A percentile compares a stretch with the other conserved stretches of the same genome.
phyloP scores from a whole-genome alignment of 2,797 vertebrate genomes.

The Notolepis coatsorum region DNA sequence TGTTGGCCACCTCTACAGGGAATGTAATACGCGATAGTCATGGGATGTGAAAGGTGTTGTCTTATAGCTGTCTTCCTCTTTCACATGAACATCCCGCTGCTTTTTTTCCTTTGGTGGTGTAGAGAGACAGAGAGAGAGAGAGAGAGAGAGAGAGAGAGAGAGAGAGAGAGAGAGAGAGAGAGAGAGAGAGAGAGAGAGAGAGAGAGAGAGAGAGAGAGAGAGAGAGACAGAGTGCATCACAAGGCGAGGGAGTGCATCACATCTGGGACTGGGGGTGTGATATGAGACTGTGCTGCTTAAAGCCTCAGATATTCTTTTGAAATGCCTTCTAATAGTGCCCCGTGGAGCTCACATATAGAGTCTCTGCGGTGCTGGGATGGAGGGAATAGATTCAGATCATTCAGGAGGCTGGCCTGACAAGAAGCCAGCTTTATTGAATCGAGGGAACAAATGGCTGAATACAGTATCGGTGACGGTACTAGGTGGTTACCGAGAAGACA shows the following conservation, averaged over 20 bases:
- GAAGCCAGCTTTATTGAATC: conserved; percentile 44
- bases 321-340: conserved; percentile 55
- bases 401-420: conserved; percentile 22
- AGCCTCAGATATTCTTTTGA: conserved; percentile 50
- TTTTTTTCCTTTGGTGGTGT: conserved; percentile 36
- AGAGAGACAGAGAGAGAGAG: too few relatives aligned
- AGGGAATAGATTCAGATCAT: conserved; percentile 44
- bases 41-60: conserved; percentile 48
- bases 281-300: conserved; percentile 38
- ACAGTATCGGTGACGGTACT: conserved; percentile 26
- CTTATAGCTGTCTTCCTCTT: conserved; percentile 41
- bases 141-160: too few relatives aligned
- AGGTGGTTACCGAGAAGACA: conserved; percentile 4
- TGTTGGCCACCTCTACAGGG: conserved; percentile 41
- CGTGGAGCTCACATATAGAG: conserved; percentile 28
- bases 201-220: too few relatives aligned
- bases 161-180: too few relatives aligned
- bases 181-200: too few relatives aligned
- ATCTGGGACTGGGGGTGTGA: conserved; percentile 45
- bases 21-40: conserved; percentile 58
- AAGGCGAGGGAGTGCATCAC: conserved; percentile 42
- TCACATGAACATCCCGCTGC: conserved; percentile 45
- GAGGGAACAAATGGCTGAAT: conserved; percentile 33
- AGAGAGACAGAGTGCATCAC: too few relatives aligned
- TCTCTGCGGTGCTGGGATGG: conserved; percentile 28